A percentile compares a stretch with the other conserved stretches of the same genome.
These are phyloP conservation scores for Montipora cactus DNA, from an alignment of 64 coral and sea anemone genomes.

Conservation along the genomic window DNA sequence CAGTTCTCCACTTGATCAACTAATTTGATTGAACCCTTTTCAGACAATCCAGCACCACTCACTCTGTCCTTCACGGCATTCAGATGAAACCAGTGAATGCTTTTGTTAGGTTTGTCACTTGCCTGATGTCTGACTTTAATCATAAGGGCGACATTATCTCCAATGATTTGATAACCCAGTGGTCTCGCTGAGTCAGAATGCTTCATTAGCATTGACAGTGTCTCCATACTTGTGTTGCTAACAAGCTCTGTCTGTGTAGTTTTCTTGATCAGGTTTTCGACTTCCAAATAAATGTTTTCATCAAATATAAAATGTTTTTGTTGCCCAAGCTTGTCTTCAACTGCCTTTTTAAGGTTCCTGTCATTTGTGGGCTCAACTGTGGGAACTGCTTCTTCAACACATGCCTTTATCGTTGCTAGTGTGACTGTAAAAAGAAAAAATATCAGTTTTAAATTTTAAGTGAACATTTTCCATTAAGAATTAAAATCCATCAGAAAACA, in stretches of 20 bases:
- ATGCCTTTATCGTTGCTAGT: background rate
- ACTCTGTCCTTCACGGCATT: conserved; percentile 7
- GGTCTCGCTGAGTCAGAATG: background rate
- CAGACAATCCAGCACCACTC: conserved; percentile 9
- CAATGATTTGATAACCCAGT: conserved; percentile 22
- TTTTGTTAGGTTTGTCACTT: conserved; percentile 5
- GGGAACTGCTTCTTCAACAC: too few relatives aligned
- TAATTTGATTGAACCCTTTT: conserved; percentile 11
- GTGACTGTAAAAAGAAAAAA: background rate
- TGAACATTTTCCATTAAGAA: too few relatives aligned
- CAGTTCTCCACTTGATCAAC: conserved; percentile 47
- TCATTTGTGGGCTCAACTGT: background rate
- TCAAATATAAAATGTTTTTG: background rate
- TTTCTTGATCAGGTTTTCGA: background rate
- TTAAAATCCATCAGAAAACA: too few relatives aligned
- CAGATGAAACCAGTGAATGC: too few relatives aligned
- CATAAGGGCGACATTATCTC: conserved; percentile 32
- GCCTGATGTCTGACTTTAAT: conserved; percentile 45
- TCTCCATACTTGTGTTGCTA: background rate
- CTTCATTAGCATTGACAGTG: background rate
- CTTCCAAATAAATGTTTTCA: background rate
- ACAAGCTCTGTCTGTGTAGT: background rate
- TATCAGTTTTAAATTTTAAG: background rate
- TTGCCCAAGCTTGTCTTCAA: background rate
- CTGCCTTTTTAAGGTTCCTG: background rate